A percentile compares a stretch with the other conserved stretches of the same genome.
Evolutionary conservation across 53 echinoderm and acorn worm species (phyloP).

Genomic region (Antedon mediterranea): DNA sequence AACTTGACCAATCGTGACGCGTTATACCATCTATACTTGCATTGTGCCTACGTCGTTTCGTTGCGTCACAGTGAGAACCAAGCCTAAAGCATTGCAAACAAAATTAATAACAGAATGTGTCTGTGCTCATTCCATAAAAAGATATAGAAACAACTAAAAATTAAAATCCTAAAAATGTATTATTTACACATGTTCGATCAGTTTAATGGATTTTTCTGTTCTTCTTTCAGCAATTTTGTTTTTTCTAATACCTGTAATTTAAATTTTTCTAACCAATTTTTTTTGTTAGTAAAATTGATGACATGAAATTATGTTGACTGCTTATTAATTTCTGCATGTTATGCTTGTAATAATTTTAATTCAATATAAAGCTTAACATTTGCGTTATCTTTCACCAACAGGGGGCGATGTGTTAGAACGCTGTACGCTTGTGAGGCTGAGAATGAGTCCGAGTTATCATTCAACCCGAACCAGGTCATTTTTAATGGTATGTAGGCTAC

Average conservation of each 20-base stretch:
- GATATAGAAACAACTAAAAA: neutral
- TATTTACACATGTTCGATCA: neutral
- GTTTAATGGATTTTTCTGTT: neutral
- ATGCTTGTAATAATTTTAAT: constrained; percentile 5
- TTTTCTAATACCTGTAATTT: neutral
- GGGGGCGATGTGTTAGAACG: constrained; percentile 94
- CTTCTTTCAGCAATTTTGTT: neutral
- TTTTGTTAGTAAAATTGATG: neutral
- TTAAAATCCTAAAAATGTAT: neutral
- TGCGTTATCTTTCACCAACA: constrained; percentile 19
- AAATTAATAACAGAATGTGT: neutral
- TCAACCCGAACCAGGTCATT: constrained; percentile 93
- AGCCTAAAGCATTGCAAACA: neutral
- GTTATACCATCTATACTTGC: no score
- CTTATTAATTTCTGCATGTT: neutral
- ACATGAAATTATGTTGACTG: neutral
- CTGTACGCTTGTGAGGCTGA: constrained; percentile 96
- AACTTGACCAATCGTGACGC: no score
- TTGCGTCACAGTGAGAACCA: no score
- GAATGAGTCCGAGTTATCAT: constrained; percentile 93
- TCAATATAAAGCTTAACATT: neutral
- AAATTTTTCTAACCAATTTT: neutral
- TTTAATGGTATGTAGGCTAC: constrained; percentile 62
- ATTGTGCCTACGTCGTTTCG: no score
- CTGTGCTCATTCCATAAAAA: neutral